Conservation (phyloP, 2,888 invertebrate species). For the Philonicus albiceps region DNA sequence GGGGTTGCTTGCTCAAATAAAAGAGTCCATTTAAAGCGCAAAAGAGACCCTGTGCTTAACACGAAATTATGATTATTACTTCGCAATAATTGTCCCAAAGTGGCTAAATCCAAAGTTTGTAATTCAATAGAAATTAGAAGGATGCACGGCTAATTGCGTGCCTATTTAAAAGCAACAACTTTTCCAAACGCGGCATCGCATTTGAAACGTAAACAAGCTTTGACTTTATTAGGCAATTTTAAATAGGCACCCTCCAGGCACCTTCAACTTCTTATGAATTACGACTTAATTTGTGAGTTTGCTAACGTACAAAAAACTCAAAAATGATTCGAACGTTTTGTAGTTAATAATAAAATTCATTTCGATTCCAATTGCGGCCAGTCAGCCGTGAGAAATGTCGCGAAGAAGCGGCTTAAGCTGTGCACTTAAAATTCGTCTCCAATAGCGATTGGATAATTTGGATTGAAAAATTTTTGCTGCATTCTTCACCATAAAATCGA, state of each 20-base stretch:
- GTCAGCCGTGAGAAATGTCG: not conserved
- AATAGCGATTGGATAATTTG: not conserved
- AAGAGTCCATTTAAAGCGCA: not conserved
- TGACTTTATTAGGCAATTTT: not conserved
- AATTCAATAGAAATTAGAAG: not conserved
- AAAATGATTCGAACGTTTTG: not conserved
- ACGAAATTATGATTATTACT: not conserved
- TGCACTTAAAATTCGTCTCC: not conserved
- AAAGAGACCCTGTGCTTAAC: not conserved
- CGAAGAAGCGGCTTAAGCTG: not conserved
- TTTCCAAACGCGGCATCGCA: not conserved
- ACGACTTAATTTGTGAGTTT: not conserved
- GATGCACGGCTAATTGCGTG: not conserved
- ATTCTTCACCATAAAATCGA: slow-evolving; percentile 11
- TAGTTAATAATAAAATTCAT: not conserved
- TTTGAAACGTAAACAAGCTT: not conserved
- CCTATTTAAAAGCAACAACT: not conserved
- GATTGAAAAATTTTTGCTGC: not conserved
- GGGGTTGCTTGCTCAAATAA: not conserved
- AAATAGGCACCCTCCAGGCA: not conserved
- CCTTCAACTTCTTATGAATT: not conserved
- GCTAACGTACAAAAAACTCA: not conserved
- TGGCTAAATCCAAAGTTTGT: not conserved
- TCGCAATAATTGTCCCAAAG: not conserved
- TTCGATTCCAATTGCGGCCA: not conserved